Conservation (phyloP, 2,113 vertebrate species). For the Dunckerocampus dactyliophorus region DNA sequence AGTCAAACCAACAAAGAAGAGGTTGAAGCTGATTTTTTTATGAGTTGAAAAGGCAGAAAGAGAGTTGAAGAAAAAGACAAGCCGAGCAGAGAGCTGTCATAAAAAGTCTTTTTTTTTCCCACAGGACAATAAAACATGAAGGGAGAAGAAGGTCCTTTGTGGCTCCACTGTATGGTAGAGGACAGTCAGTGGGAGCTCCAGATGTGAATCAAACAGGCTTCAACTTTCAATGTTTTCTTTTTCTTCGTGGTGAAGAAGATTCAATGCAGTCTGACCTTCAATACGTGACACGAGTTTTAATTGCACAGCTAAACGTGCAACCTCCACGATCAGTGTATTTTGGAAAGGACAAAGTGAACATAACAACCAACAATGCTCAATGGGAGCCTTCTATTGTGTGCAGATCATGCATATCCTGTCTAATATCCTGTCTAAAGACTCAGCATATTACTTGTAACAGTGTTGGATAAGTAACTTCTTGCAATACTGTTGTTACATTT, state of each 20-base stretch:
- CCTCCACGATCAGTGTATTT: neutral
- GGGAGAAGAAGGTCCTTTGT: constrained; percentile 42
- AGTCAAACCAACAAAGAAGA: constrained; percentile 8
- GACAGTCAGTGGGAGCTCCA: constrained; percentile 45
- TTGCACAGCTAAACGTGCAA: neutral
- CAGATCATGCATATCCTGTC: too few species aligned
- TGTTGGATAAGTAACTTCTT: too few species aligned
- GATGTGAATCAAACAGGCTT: constrained; percentile 60
- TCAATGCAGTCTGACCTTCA: constrained; percentile 23
- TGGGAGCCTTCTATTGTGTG: too few species aligned
- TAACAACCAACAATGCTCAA: neutral
- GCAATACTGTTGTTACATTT: too few species aligned
- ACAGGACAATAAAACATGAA: constrained; percentile 61
- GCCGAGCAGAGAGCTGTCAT: constrained; percentile 45
- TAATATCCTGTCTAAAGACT: too few species aligned
- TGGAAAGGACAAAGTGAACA: constrained; percentile 4
- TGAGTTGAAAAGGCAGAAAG: constrained; percentile 1
- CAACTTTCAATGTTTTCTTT: constrained; percentile 50
- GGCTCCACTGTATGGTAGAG: constrained; percentile 35
- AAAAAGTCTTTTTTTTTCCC: constrained; percentile 45
- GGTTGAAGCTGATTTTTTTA: constrained; percentile 9
- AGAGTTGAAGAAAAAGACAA: constrained; percentile 12
- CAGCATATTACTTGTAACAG: too few species aligned
- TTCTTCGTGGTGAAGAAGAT: constrained; percentile 23
- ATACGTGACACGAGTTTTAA: constrained; percentile 5